A percentile compares a stretch with the other conserved stretches of the same genome.
These are phyloP conservation scores for Acrocera orbiculus DNA, from an alignment of 2,888 invertebrate genomes.

Conservation along the genomic window DNA sequence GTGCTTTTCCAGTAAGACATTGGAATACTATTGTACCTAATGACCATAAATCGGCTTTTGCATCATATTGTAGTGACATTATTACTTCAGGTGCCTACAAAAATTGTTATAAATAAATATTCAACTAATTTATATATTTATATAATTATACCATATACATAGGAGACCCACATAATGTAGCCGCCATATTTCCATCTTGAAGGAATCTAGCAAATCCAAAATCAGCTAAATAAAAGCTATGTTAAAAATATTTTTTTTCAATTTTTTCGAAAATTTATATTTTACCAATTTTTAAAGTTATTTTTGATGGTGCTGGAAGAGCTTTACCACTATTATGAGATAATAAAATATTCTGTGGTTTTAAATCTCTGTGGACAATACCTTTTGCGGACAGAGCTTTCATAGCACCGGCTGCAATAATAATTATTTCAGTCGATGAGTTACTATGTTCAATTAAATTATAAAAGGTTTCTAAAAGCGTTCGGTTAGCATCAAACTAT, in stretches of 20 bases:
- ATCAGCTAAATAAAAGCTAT: conserved; percentile 51
- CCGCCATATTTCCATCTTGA: conserved; percentile 98
- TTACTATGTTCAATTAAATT: no score
- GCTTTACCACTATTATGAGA: conserved; percentile 44
- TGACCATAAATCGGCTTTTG: conserved; percentile 98
- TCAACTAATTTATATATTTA: neutral
- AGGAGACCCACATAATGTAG: conserved; percentile 96
- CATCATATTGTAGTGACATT: conserved; percentile 96
- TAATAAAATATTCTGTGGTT: conserved; percentile 96
- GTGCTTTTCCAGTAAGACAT: conserved; percentile 96
- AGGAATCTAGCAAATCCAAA: conserved; percentile 98
- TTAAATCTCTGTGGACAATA: conserved; percentile 96
- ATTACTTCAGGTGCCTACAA: conserved; percentile 88
- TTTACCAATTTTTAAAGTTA: conserved; percentile 88
- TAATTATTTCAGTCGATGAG: no score
- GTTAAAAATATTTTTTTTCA: conserved; percentile 1
- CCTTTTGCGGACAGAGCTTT: conserved; percentile 92
- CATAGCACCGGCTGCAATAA: conserved; percentile 76
- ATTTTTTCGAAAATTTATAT: conserved; percentile 1
- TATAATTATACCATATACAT: conserved; percentile 85
- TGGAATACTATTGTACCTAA: conserved; percentile 97
- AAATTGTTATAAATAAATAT: no score
- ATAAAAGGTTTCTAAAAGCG: no score
- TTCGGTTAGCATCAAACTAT: no score
- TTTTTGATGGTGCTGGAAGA: conserved; percentile 52